Evolutionary conservation across 2,113 vertebrate species (phyloP).

Genomic region (Sorex araneus): DNA sequence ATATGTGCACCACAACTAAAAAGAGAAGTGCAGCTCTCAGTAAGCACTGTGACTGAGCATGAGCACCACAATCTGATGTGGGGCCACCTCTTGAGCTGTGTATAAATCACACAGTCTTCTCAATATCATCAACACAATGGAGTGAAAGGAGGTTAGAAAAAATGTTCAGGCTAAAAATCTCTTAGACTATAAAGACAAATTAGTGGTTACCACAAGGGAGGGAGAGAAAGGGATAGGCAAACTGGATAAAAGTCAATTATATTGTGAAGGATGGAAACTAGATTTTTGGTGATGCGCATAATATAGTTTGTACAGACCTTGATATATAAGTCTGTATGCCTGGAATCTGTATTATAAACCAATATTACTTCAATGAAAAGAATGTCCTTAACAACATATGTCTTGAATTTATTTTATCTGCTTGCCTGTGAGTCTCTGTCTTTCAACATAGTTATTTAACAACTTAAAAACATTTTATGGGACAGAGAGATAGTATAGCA

Average conservation of each 20-base stretch:
- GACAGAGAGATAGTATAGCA: too few species aligned
- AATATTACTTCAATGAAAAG: neutral
- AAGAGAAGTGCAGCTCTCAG: too few species aligned
- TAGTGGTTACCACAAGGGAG: neutral
- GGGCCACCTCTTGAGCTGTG: too few species aligned
- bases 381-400: neutral
- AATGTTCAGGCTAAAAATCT: neutral
- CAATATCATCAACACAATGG: too few species aligned
- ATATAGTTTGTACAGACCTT: neutral
- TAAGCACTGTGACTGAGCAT: too few species aligned
- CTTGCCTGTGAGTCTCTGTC: neutral
- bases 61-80: too few species aligned
- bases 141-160: too few species aligned
- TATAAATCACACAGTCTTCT: too few species aligned
- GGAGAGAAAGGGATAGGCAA: neutral
- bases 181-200: neutral
- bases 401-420: conserved; percentile 56
- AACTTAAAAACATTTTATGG: neutral
- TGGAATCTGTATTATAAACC: neutral
- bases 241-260: neutral
- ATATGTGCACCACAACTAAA: too few species aligned
- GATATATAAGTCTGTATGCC: neutral
- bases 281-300: neutral
- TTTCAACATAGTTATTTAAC: conserved; percentile 43
- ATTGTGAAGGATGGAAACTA: neutral